Base-by-base conservation (phyloP, 2,888 invertebrate species). In the Hylaea fasciaria region DNA sequence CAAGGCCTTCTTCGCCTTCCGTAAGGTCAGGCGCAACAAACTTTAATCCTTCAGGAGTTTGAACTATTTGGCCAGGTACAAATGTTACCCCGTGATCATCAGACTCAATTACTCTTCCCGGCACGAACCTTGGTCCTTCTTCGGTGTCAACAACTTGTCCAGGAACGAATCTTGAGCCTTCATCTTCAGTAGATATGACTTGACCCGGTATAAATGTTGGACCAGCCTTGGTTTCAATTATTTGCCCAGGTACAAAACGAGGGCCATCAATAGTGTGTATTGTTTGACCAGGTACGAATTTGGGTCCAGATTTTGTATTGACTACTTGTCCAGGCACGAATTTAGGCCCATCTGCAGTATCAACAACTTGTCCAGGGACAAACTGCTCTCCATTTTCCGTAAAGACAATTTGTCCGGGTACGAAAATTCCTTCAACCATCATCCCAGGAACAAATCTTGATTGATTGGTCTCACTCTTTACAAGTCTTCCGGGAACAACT, bases 301-400 rank as follows among this genome's bases (percentile, higher is more conserved):
- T 95, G 0, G 94, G 93, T 8, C 95, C 95, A 46, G 91, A 92
- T 74, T 93, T 93, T 0, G 95, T 95, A 73, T 95, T 95, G 0
- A 96, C 95, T 72, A 96, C 94, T 87, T 96, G 95, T 1, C 96
- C 96, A 2, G 96, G 95, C 13, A 96, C 95, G 80, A 96, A 96
- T 80, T 96, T 95, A 0, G 94, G 94, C 17, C 94, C 94, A 69
- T 94, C 94, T 48, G 93, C 89, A 1, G 95, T 95, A 71, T 95
- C 95, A n/a, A 95, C 94, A 0, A 95, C 94, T 86, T 95, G 95
- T 0, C 95, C 95, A 0, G 95, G 95, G 4, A 95, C 94, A 74
- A 95, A 95, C 68, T 95, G 95, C 70, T 95, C 95, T 5, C 95
- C 95, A 62, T 93, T 94, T 75, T 95, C 95, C 7, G 95, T 95